Conservation (phyloP, 1,140 invertebrate species). For the Periplaneta americana region DNA sequence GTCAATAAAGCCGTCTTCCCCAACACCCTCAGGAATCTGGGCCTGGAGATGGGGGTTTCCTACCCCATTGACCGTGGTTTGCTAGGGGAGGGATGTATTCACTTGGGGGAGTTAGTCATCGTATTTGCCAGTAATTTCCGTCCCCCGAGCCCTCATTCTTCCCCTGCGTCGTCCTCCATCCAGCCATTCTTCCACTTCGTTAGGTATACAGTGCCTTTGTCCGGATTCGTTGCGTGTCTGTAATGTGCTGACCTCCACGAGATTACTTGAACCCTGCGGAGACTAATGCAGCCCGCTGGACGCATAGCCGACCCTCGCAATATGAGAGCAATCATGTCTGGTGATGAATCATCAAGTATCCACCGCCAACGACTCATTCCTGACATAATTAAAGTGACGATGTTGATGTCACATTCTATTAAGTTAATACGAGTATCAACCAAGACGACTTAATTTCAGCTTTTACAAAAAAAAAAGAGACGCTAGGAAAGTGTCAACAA, state of each 20-base stretch:
- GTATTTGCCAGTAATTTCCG: background rate
- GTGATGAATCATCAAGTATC: background rate
- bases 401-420: too few relatives aligned
- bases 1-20: background rate
- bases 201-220: background rate
- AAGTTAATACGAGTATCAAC: too few relatives aligned
- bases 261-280: background rate
- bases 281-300: background rate
- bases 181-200: background rate
- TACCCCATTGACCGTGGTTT: too few relatives aligned
- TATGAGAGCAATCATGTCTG: background rate
- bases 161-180: background rate
- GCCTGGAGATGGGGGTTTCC: background rate
- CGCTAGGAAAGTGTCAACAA: too few relatives aligned
- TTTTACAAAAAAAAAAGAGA: too few relatives aligned
- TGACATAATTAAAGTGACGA: background rate
- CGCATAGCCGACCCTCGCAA: background rate
- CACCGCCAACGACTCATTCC: background rate
- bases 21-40: background rate
- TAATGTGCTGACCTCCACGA: background rate
- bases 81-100: background rate
- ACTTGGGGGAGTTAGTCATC: background rate
- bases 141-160: background rate
- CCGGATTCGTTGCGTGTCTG: background rate
- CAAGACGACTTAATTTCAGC: too few relatives aligned